These are phyloP conservation scores for Drosophila niveifrons DNA, from an alignment of 2,888 invertebrate genomes.

Conservation along the genomic window DNA sequence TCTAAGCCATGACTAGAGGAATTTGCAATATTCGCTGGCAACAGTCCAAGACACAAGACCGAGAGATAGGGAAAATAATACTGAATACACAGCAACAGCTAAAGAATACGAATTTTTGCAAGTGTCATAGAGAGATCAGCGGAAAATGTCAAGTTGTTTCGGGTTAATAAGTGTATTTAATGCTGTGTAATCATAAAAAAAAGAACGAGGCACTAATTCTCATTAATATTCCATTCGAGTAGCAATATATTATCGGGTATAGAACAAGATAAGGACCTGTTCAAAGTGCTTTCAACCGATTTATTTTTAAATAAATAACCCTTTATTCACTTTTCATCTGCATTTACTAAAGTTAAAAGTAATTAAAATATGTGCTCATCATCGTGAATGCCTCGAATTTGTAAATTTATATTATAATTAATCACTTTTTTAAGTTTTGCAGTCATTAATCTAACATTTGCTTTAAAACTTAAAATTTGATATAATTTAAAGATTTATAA, in stretches of 20 bases:
- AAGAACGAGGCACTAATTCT: constrained; percentile 6
- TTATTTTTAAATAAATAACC: background rate
- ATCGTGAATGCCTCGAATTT: too few relatives aligned
- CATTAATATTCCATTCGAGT: constrained; percentile 17
- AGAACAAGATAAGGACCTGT: background rate
- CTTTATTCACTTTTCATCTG: too few relatives aligned
- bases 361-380: too few relatives aligned
- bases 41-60: constrained; percentile 8
- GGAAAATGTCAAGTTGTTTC: constrained; percentile 36
- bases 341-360: too few relatives aligned
- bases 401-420: too few relatives aligned
- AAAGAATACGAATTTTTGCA: constrained; percentile 28
- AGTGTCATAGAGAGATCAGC: constrained; percentile 33
- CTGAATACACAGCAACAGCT: background rate
- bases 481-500: too few relatives aligned
- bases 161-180: constrained; percentile 37
- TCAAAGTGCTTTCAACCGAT: background rate
- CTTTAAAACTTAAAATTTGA: too few relatives aligned
- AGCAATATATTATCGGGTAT: constrained; percentile 7
- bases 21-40: constrained; percentile 47
- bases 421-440: too few relatives aligned
- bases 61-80: constrained; percentile 2
- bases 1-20: constrained; percentile 49
- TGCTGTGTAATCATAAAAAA: constrained; percentile 32
- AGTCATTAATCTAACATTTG: too few relatives aligned